phyloP scores from a whole-genome alignment of 2,113 vertebrate genomes.

The Typhlomys cinereus region DNA sequence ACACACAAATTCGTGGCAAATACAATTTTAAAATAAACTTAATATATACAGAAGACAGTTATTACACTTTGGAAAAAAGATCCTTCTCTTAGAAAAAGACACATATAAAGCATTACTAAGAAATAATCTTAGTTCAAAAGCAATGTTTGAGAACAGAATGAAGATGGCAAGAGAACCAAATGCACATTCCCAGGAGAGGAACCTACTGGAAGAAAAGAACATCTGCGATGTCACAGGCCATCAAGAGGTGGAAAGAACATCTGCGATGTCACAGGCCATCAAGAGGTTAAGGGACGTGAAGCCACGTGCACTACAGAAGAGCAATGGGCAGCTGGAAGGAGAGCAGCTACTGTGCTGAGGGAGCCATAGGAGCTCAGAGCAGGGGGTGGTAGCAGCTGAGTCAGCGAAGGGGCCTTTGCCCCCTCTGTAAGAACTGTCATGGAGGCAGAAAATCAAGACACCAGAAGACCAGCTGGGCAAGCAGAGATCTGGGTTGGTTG shows the following conservation, averaged over 20 bases:
- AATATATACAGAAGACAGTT: too few relatives aligned
- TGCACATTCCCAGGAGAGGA: fast-evolving
- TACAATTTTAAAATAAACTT: too few relatives aligned
- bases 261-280: neutral
- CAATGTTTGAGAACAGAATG: neutral
- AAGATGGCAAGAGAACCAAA: neutral
- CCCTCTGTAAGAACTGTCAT: too few relatives aligned
- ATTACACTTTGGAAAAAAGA: neutral
- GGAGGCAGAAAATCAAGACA: neutral
- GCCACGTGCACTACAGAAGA: neutral
- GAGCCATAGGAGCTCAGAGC: too few relatives aligned
- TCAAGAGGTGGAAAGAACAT: neutral
- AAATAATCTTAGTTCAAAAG: neutral
- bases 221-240: neutral
- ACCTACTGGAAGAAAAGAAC: neutral
- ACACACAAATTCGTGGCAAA: too few relatives aligned
- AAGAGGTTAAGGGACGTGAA: neutral
- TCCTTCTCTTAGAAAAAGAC: neutral
- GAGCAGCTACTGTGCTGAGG: too few relatives aligned
- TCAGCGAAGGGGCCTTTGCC: too few relatives aligned
- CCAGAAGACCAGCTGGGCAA: neutral
- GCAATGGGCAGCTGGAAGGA: neutral
- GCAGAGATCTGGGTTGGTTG: neutral
- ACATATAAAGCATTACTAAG: neutral
- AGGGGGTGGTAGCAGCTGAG: neutral